Conservation (phyloP, 2,113 vertebrate species). For the Gnathonemus echidnorhynchus region DNA sequence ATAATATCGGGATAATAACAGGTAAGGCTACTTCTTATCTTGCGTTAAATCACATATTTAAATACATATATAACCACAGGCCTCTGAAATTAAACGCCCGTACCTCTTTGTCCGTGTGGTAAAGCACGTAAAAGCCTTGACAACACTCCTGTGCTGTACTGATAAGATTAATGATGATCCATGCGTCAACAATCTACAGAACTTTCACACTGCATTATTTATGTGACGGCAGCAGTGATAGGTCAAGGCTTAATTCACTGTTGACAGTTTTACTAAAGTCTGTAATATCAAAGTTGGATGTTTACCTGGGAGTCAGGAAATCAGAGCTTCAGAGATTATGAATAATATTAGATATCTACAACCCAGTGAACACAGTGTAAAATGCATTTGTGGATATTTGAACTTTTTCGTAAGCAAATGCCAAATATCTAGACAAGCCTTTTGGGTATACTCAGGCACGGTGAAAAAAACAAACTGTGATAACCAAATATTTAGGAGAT, state of each 20-base stretch:
- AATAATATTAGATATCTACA: not conserved
- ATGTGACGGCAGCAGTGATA: not conserved
- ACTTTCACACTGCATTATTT: not conserved
- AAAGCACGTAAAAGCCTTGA: not conserved
- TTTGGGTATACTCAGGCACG: not conserved
- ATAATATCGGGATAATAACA: not conserved
- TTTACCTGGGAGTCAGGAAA: not conserved
- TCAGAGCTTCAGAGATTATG: not conserved
- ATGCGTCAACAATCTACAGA: not conserved
- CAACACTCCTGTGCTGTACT: not conserved
- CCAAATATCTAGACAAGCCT: not conserved
- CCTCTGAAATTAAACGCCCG: not conserved
- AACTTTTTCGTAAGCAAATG: not conserved
- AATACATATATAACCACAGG: not conserved
- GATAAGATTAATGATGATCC: slow-evolving; percentile 3
- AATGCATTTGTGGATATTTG: not conserved
- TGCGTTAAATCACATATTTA: not conserved
- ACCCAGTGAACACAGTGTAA: not conserved
- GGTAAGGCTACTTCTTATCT: not conserved
- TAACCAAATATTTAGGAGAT: not conserved
- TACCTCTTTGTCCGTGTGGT: not conserved
- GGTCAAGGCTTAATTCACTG: not conserved
- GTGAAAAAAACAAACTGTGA: not conserved
- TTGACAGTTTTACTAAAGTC: not conserved
- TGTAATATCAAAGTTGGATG: not conserved